Conservation (phyloP, 2,797 vertebrate genomes). For the Cetoscarus ocellatus region DNA sequence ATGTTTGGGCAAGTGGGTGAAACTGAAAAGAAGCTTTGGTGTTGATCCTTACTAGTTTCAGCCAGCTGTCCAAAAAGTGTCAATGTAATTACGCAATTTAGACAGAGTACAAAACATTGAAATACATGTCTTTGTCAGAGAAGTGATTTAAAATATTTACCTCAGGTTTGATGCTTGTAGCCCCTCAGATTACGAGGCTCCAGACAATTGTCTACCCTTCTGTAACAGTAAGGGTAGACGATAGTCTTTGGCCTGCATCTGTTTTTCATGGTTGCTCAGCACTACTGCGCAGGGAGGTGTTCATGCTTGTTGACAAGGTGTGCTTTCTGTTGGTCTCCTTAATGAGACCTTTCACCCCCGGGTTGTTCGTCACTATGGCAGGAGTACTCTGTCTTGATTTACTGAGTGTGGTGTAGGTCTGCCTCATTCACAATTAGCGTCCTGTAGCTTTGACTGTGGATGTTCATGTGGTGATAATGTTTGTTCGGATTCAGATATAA, state of each 20-base stretch:
- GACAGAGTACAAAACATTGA: no score
- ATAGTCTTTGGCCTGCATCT: constrained; percentile 41
- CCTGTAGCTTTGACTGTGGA: not conserved
- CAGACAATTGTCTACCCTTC: no score
- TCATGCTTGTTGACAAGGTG: constrained; percentile 24
- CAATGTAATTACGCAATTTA: no score
- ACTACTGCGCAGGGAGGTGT: constrained; percentile 13
- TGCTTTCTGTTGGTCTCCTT: constrained; percentile 26
- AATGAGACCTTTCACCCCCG: constrained; percentile 34
- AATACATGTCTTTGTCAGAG: no score
- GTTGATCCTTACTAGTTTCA: no score
- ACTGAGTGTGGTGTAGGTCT: not conserved
- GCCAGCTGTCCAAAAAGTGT: no score
- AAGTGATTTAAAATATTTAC: no score
- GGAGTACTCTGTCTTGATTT: constrained; percentile 2
- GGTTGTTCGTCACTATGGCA: constrained; percentile 12
- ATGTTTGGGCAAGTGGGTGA: no score
- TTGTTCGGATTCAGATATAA: not conserved
- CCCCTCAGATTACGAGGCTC: no score
- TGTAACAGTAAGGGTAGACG: no score
- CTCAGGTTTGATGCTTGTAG: no score
- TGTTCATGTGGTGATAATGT: not conserved
- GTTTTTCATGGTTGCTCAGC: constrained; percentile 65
- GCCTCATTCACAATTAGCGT: not conserved
- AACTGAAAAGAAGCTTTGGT: no score